Conservation (phyloP, 2,113 vertebrate species). For the Panurus biarmicus region DNA sequence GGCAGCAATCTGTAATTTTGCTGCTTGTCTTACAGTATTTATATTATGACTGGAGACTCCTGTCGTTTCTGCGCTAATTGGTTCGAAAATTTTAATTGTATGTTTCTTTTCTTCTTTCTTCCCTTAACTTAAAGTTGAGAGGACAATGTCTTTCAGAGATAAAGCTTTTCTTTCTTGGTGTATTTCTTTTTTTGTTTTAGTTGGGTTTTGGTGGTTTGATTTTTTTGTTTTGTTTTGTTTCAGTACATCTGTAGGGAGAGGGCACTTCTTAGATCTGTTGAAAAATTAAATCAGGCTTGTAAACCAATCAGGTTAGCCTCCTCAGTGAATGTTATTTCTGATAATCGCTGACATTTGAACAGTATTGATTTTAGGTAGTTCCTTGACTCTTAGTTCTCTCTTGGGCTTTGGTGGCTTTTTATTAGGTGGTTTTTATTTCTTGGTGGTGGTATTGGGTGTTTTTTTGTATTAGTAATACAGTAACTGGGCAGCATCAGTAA, state of each 20-base stretch:
- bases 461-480: neutral
- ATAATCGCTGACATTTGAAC: neutral
- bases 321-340: neutral
- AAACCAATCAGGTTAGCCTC: neutral
- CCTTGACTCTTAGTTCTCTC: neutral
- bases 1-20: neutral
- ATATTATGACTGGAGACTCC: neutral
- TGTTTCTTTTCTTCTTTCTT: neutral
- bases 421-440: neutral
- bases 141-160: neutral
- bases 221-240: neutral
- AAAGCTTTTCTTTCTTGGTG: neutral
- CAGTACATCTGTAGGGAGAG: neutral
- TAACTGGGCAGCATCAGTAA: neutral
- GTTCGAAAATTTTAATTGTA: neutral
- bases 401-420: neutral
- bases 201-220: neutral
- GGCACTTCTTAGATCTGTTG: neutral
- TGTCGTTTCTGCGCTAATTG: neutral
- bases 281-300: neutral
- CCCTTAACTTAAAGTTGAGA: neutral
- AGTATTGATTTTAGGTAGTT: neutral
- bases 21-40: neutral
- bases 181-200: neutral
- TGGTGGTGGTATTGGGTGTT: neutral